phyloP scores from a whole-genome alignment of 2,888 invertebrate species.

The Platynereis dumerilii region DNA sequence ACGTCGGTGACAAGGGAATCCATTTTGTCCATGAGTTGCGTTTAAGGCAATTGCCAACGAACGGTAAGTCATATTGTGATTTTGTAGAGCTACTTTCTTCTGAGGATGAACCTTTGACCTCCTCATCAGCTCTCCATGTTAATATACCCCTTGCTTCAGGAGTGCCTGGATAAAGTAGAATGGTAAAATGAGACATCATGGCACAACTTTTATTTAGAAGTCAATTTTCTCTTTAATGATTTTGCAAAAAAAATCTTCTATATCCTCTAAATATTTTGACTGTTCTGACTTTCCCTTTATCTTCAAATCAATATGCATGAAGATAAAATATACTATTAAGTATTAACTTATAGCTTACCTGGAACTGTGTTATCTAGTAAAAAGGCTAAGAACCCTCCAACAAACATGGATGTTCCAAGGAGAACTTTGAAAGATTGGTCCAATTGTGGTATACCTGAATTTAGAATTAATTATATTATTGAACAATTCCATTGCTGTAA shows the following conservation, averaged over 20 bases:
- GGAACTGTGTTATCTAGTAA: constrained; percentile 22
- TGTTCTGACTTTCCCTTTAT: too few species aligned
- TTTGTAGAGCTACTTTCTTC: background rate
- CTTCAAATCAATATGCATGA: too few species aligned
- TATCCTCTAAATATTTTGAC: too few species aligned
- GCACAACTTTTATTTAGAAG: too few species aligned
- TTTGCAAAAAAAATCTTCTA: too few species aligned
- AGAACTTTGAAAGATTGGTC: constrained; percentile 21
- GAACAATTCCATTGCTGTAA: too few species aligned
- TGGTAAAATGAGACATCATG: background rate
- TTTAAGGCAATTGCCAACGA: background rate
- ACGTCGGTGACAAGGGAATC: background rate
- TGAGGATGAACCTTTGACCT: background rate
- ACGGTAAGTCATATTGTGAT: background rate
- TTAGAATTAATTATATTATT: background rate
- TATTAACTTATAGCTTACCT: constrained; percentile 14
- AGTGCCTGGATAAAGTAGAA: background rate
- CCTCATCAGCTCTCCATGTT: background rate
- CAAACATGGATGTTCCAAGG: constrained; percentile 20
- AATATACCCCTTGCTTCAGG: background rate
- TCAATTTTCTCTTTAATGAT: too few species aligned
- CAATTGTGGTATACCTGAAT: constrained; percentile 15
- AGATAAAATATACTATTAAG: too few species aligned
- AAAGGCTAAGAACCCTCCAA: constrained; percentile 20
- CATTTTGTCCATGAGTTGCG: background rate